These are phyloP conservation scores for Eristalinus sepulchralis DNA, from an alignment of 2,888 invertebrate genomes.

Conservation along the genomic window DNA sequence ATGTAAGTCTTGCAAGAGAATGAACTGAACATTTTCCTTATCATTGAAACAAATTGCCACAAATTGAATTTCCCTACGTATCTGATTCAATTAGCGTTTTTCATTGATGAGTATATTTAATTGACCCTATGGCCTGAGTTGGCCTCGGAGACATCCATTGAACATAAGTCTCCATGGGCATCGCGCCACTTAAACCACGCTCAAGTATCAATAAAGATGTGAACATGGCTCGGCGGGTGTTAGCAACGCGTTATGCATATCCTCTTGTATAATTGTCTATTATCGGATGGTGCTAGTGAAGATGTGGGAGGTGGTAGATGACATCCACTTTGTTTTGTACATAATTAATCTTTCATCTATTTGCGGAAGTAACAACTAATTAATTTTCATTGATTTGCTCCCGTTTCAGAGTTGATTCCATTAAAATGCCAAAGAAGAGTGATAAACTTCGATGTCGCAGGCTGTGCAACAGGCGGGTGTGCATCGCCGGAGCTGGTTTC, in stretches of 20 bases:
- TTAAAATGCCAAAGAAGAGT: conserved; percentile 76
- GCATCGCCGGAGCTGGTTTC: conserved; percentile 76
- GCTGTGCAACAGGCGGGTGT: conserved; percentile 74
- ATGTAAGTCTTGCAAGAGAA: not conserved
- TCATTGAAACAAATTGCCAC: conserved; percentile 45
- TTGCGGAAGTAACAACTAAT: not conserved
- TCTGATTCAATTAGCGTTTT: conserved; percentile 65
- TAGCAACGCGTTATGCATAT: not conserved
- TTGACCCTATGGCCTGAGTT: conserved; percentile 63
- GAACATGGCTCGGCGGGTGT: conserved; percentile 26
- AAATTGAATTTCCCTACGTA: conserved; percentile 56
- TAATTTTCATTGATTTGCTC: not conserved
- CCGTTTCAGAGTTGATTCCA: conserved; percentile 28
- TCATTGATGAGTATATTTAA: conserved; percentile 60
- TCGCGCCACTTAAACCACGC: not conserved
- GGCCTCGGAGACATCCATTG: conserved; percentile 41
- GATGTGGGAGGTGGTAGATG: not conserved
- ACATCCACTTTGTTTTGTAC: not conserved
- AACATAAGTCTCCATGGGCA: conserved; percentile 46
- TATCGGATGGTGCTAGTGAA: conserved; percentile 6
- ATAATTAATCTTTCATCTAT: not conserved
- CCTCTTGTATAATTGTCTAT: conserved; percentile 21
- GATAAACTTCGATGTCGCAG: conserved; percentile 73
- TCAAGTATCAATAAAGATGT: conserved; percentile 25
- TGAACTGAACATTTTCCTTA: not conserved